These are phyloP conservation scores for Pristis pectinata DNA, from an alignment of 2,797 vertebrate genomes.

Conservation along the genomic window DNA sequence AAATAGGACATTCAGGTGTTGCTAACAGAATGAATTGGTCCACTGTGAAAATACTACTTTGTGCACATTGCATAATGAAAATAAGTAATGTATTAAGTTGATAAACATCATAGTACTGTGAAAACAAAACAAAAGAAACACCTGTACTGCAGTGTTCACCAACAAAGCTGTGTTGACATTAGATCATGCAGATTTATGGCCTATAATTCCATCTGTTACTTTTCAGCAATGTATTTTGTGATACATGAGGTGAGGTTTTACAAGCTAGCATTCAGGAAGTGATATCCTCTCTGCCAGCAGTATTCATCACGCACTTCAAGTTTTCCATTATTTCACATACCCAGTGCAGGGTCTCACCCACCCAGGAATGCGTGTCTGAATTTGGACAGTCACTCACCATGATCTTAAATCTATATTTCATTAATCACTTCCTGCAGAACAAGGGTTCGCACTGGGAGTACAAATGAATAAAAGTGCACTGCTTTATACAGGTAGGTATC, in stretches of 20 bases:
- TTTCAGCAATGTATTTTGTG: neutral
- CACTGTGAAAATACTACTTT: neutral
- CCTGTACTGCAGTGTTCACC: neutral
- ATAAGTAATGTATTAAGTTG: neutral
- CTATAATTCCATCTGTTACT: neutral
- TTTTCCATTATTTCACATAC: neutral
- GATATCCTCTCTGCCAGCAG: neutral
- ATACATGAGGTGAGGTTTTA: neutral
- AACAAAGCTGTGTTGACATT: neutral
- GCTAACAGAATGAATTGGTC: slow-evolving; percentile 16
- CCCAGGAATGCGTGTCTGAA: neutral
- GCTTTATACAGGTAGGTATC: neutral
- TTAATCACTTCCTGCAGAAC: neutral
- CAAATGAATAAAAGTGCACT: neutral
- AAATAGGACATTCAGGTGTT: neutral
- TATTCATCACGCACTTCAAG: neutral
- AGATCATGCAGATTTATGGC: neutral
- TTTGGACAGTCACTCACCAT: neutral
- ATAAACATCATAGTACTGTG: neutral
- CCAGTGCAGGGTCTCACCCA: neutral
- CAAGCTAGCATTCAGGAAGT: neutral
- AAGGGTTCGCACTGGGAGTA: neutral
- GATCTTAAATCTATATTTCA: neutral
- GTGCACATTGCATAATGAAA: slow-evolving; percentile 2
- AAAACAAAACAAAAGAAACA: neutral